phyloP scores from a whole-genome alignment of 2,888 invertebrate species.

The Agrilus biguttatus region DNA sequence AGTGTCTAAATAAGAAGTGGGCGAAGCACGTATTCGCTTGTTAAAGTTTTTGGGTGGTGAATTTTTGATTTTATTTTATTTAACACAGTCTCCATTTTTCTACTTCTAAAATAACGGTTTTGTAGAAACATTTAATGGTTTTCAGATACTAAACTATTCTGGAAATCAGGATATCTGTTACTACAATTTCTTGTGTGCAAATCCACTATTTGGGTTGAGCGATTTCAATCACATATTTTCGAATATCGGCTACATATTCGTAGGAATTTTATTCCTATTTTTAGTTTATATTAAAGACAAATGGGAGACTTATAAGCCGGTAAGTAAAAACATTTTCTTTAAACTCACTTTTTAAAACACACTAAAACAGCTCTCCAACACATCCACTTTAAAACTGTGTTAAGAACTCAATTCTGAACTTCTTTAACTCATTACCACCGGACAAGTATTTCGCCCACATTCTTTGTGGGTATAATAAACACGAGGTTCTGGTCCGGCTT shows the following conservation, averaged over 20 bases:
- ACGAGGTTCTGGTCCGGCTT: too few species aligned
- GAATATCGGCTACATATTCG: constrained; percentile 66
- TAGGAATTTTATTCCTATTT: constrained; percentile 63
- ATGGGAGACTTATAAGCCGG: constrained; percentile 13
- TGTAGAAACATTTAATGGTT: constrained; percentile 4
- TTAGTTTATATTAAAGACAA: constrained; percentile 45
- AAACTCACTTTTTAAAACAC: too few species aligned
- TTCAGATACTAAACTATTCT: constrained; percentile 56
- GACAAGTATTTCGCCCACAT: too few species aligned
- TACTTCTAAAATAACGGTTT: neutral
- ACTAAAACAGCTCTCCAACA: too few species aligned
- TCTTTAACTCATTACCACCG: too few species aligned
- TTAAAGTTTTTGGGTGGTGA: too few species aligned
- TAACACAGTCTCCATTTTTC: constrained; percentile 13
- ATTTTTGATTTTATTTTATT: neutral
- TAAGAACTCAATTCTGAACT: too few species aligned
- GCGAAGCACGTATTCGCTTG: too few species aligned
- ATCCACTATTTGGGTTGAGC: constrained; percentile 55
- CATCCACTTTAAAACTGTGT: too few species aligned
- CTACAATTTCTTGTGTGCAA: constrained; percentile 78
- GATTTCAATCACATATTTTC: constrained; percentile 82
- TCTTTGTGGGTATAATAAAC: too few species aligned
- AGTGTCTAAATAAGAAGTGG: too few species aligned
- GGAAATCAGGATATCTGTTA: constrained; percentile 82
- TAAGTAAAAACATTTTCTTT: neutral